Percentiles rank a stretch among this genome's conserved stretches.
Evolutionary conservation across 2,888 invertebrate species (phyloP).

Genomic region (Noctua pronuba): DNA sequence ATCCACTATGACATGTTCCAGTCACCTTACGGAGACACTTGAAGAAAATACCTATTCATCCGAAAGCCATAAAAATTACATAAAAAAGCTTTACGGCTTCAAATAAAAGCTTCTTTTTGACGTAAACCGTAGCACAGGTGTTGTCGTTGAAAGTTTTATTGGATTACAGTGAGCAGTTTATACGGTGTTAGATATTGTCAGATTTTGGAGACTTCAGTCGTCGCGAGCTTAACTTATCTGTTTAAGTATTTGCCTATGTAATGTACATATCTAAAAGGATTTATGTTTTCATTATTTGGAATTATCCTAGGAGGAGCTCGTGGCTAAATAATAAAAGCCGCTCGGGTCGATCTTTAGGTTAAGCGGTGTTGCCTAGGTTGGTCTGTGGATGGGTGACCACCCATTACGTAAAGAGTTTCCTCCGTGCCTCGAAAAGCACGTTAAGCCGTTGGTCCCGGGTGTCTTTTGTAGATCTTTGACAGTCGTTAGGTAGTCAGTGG

Average conservation of each 20-base stretch:
- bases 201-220: neutral
- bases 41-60: slow-evolving; percentile 56
- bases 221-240: neutral
- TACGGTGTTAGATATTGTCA: slow-evolving; percentile 27
- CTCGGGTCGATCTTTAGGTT: no score
- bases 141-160: slow-evolving; percentile 52
- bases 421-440: no score
- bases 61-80: slow-evolving; percentile 48
- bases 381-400: no score
- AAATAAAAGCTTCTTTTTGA: slow-evolving; percentile 50
- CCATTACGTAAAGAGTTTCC: no score
- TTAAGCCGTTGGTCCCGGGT: no score
- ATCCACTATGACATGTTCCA: neutral
- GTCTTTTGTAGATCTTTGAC: no score
- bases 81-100: slow-evolving; percentile 53
- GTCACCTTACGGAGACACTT: slow-evolving; percentile 28
- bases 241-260: neutral
- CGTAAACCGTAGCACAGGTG: slow-evolving; percentile 52
- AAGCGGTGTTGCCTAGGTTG: no score
- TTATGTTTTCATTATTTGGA: neutral
- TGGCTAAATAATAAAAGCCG: no score
- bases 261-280: neutral
- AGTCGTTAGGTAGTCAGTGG: no score
- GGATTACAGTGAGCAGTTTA: slow-evolving; percentile 47
- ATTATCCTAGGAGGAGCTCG: no score